Evolutionary conservation across 2,113 vertebrate species (phyloP).

Genomic region (Channa maculata): DNA sequence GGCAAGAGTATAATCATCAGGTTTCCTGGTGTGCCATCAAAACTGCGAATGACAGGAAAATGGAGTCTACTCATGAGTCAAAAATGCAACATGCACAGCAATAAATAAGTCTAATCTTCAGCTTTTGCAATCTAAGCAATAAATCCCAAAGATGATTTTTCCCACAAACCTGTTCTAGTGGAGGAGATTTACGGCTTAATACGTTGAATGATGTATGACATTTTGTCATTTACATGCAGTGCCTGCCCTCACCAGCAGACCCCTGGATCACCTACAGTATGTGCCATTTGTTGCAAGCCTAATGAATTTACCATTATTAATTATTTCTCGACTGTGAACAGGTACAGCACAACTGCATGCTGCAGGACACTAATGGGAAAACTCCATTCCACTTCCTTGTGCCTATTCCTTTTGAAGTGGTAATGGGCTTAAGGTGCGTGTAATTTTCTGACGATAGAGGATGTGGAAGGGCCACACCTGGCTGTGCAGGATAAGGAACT

Average conservation of each 20-base stretch:
- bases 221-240: slow-evolving; percentile 55
- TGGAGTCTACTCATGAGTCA: slow-evolving; percentile 54
- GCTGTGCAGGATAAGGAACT: slow-evolving; percentile 72
- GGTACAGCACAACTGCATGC: slow-evolving; percentile 54
- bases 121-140: slow-evolving; percentile 59
- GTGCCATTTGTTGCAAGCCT: slow-evolving; percentile 54
- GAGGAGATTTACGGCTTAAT: slow-evolving; percentile 58
- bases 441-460: slow-evolving; percentile 77
- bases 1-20: slow-evolving; percentile 50
- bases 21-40: slow-evolving; percentile 54
- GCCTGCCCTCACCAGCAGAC: slow-evolving; percentile 43
- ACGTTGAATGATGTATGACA: slow-evolving; percentile 30
- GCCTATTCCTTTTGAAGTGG: slow-evolving; percentile 77
- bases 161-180: slow-evolving; percentile 41
- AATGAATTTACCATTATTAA: slow-evolving; percentile 71
- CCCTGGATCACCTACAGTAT: slow-evolving; percentile 47
- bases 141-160: slow-evolving; percentile 59
- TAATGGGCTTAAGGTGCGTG: slow-evolving; percentile 78
- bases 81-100: slow-evolving; percentile 58
- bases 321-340: slow-evolving; percentile 58
- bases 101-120: slow-evolving; percentile 70
- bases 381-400: slow-evolving; percentile 49
- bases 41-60: slow-evolving; percentile 68
- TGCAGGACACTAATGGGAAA: slow-evolving; percentile 61
- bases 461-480: slow-evolving; percentile 72